These are phyloP conservation scores for Labrus mixtus DNA, from an alignment of 2,113 vertebrate genomes.

Conservation along the genomic window DNA sequence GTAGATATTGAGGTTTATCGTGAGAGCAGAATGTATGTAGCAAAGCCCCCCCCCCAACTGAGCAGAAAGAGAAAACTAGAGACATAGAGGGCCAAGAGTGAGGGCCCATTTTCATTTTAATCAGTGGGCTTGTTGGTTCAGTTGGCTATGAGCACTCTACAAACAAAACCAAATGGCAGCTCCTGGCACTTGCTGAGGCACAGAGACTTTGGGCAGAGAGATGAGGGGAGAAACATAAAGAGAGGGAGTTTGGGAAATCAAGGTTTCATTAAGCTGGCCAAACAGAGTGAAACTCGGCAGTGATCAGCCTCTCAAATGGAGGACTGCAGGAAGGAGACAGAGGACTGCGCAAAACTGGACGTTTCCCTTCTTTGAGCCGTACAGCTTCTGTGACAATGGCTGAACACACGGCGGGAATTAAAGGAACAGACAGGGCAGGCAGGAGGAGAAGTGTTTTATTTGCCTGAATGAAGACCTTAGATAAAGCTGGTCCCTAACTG, in stretches of 20 bases:
- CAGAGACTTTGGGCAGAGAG: conserved; percentile 59
- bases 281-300: conserved; percentile 59
- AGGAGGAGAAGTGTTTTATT: conserved; percentile 34
- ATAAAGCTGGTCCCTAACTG: conserved; percentile 24
- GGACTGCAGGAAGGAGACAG: conserved; percentile 23
- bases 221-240: conserved; percentile 66
- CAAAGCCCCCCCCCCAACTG: conserved; percentile 10
- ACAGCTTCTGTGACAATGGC: conserved; percentile 11
- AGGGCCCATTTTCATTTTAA: conserved; percentile 80
- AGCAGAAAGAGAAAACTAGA: conserved; percentile 55
- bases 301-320: conserved; percentile 33
- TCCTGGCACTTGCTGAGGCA: conserved; percentile 70
- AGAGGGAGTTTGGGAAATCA: conserved; percentile 75
- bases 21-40: conserved; percentile 45
- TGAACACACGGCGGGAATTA: conserved; percentile 9
- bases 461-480: conserved; percentile 19
- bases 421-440: conserved; percentile 11
- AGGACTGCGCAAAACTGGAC: conserved; percentile 19
- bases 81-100: conserved; percentile 70
- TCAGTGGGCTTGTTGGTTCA: conserved; percentile 85
- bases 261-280: conserved; percentile 76
- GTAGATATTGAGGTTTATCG: conserved; percentile 51
- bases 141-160: conserved; percentile 80
- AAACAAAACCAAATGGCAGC: conserved; percentile 85
- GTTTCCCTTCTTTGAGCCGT: conserved; percentile 14